Conservation (phyloP, 1,140 invertebrate genomes). For the Chironomus tepperi region DNA sequence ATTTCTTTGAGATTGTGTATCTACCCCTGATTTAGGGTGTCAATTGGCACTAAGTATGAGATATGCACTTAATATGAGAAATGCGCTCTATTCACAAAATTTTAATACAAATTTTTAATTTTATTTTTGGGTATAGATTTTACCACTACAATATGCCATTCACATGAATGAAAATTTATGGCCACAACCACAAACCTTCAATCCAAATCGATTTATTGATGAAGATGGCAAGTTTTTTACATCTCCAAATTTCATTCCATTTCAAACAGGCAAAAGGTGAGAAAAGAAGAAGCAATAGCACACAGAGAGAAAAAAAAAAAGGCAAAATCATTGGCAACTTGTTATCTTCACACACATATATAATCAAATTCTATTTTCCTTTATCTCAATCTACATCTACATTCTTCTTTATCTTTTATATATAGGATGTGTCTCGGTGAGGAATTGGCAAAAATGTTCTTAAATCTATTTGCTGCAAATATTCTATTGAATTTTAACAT, state of each 20-base stretch:
- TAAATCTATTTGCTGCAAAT: conserved; percentile 54
- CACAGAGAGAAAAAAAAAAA: too few species aligned
- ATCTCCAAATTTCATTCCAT: conserved; percentile 69
- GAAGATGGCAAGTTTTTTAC: conserved; percentile 52
- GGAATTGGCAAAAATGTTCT: conserved; percentile 66
- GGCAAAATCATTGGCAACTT: background rate
- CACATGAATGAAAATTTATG: conserved; percentile 68
- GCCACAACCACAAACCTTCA: conserved; percentile 60
- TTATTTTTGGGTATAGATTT: conserved; percentile 42
- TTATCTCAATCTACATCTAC: conserved; percentile 26
- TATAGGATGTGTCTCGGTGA: conserved; percentile 83
- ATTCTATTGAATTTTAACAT: conserved; percentile 53
- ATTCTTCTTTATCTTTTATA: conserved; percentile 36
- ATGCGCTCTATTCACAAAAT: conserved; percentile 37
- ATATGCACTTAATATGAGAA: too few species aligned
- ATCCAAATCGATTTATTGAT: conserved; percentile 63
- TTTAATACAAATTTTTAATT: conserved; percentile 29
- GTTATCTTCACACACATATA: conserved; percentile 20
- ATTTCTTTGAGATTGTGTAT: too few species aligned
- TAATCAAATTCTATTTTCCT: conserved; percentile 26
- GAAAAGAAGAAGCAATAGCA: background rate
- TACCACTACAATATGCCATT: conserved; percentile 74
- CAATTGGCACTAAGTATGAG: too few species aligned
- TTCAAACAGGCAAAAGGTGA: conserved; percentile 58
- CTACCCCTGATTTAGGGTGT: too few species aligned